Percentiles rank a stretch among this genome's conserved stretches.
These are phyloP conservation scores for Carposina sasakii DNA, from an alignment of 1,140 invertebrate genomes.

Conservation along the genomic window DNA sequence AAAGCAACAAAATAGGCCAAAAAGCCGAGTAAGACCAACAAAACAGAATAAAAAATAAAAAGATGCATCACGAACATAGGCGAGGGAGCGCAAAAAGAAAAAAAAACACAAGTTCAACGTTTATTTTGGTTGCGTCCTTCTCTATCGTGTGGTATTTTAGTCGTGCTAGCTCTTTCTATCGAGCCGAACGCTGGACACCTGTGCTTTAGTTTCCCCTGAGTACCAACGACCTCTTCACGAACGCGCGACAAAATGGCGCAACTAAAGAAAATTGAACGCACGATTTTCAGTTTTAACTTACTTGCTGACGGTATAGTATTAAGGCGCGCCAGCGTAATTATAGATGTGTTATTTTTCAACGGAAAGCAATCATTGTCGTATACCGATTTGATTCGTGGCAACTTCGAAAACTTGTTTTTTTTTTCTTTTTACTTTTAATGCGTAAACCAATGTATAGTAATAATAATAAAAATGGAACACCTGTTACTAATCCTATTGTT, in stretches of 20 bases:
- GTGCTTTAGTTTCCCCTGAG: slow-evolving; percentile 71
- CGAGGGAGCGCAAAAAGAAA: slow-evolving; percentile 68
- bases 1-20: slow-evolving; percentile 68
- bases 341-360: slow-evolving; percentile 58
- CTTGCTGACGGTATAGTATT: slow-evolving; percentile 22
- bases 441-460: slow-evolving; percentile 64
- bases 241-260: slow-evolving; percentile 39
- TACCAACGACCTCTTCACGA: slow-evolving; percentile 65
- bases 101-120: slow-evolving; percentile 69
- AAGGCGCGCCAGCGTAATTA: slow-evolving; percentile 29
- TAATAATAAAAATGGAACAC: slow-evolving; percentile 67
- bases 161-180: slow-evolving; percentile 42
- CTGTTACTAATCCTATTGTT: slow-evolving; percentile 66
- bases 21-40: slow-evolving; percentile 52
- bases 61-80: slow-evolving; percentile 70
- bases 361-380: slow-evolving; percentile 69
- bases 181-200: slow-evolving; percentile 69
- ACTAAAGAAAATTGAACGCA: slow-evolving; percentile 12
- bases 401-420: slow-evolving; percentile 36
- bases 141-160: slow-evolving; percentile 24
- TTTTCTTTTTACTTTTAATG: slow-evolving; percentile 53
- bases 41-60: slow-evolving; percentile 58
- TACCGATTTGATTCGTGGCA: slow-evolving; percentile 68
- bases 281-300: slow-evolving; percentile 25
- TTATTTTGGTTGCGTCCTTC: slow-evolving; percentile 65